Evolutionary conservation across 1,140 invertebrate genomes (phyloP), one percentile per base, ranked within the genome.

Genomic region (Mercenaria mercenaria): DNA sequence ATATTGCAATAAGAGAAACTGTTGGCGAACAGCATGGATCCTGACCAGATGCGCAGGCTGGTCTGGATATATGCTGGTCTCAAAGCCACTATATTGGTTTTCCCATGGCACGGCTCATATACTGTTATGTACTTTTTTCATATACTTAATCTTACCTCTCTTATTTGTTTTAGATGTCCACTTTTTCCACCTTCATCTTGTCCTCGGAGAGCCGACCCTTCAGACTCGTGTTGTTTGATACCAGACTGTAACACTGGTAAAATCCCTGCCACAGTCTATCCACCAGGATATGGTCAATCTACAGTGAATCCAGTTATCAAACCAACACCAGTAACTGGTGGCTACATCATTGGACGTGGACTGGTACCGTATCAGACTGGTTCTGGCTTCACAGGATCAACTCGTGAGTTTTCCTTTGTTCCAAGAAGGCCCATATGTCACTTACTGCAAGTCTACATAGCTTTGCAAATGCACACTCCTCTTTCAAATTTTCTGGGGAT

Each of bases 191-290:
- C 59, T 6, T 74, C 69, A 26, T 59, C 37, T 20, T 92, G 92
- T 79, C 72, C 39, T n/a, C 43, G 90, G 74, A 64, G 69, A 26
- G 72, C 87, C 0, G 81, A 90, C 77, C 87, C 80, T 10, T 61
- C 67, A 34, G 90, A 91, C 64, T 37, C 77, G n/a, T 92, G 92
- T 52, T 92, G 92, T 87, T 23, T 91, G 43, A 80, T 92, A 4
- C 92, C 92, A 34, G 89, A 92, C 69, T 93, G 92, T 88, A 91
- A 92, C 80, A 61, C 59, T 61, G 83, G 85, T 74, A 77, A 83
- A 0, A 91, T 91, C 52, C 92, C 92, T 32, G 56, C 52, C 26
- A 79, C 90, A 67, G 26, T 82, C 39, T 59, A 72, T 23, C 82
- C 87, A 72, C 69, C 72, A 37, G 74, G 29, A 4, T n/a, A 29